Evolutionary conservation across 37 sponge, comb jelly and placozoan species (phyloP), one percentile per base, ranked within the genome.

Genomic region (Trichoplax adhaerens): DNA sequence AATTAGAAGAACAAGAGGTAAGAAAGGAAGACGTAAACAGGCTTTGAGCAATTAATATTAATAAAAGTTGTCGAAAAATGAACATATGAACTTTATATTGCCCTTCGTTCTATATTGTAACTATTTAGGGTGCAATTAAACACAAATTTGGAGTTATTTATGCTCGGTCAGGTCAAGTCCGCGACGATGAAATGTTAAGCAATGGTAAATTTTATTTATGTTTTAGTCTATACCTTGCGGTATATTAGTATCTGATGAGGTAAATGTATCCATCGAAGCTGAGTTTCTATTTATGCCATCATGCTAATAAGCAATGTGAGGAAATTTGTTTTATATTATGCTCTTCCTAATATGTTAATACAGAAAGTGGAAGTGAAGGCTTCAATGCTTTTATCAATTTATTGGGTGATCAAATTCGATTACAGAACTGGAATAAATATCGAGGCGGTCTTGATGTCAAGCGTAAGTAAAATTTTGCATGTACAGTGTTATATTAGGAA

Each of bases 91-190:
- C 29, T 29, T 29, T 29, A 29, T 29, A 29, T 29, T 29, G 29
- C 29, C 29, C 29, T 29, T 29, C 29, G 29, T 29, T 29, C 29
- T 29, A 29, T 29, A 29, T 29, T 29, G 29, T 29, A 29, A 2
- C 4, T 46, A 48, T 52, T 4, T 74, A 87, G 81, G 94, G 94
- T 48, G 74, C 94, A 0, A 83, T 88, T 52, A 85, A 83, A 72
- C 88, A 88, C 83, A 93, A 93, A 78, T 83, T 93, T 85, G 94
- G 94, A 51, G 86, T 93, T n/a, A 66, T 93, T 48, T 93, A 93
- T 63, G 77, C 86, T 46, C 78, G 68, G 55, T 78, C 77, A 72
- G 86, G 86, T 0, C 94, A 93, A 63, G 63, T 1, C 4, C 76
- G 80, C 2, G 94, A 93, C 63, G 60, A 83, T 58, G 88, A 84